phyloP scores from a whole-genome alignment of 35 echinoderm and acorn worm genomes.

The Nesometra sesokonis region DNA sequence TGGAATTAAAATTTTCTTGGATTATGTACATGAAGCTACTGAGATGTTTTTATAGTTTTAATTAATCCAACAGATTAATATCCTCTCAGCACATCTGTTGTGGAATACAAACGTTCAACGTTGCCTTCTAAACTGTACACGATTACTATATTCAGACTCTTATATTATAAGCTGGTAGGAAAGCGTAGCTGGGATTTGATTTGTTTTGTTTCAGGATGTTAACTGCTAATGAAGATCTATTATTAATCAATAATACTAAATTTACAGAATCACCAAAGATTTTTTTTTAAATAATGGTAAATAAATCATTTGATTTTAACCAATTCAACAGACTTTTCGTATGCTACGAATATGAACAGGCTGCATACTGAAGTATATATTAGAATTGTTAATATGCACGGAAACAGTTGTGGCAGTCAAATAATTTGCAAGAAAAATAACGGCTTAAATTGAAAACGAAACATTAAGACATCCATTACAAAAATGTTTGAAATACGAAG shows the following conservation, averaged over 20 bases:
- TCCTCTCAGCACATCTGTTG: neutral
- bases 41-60: neutral
- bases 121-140: neutral
- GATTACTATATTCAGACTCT: neutral
- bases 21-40: no score
- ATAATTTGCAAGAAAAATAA: neutral
- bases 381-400: neutral
- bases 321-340: no score
- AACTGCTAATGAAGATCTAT: neutral
- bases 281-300: no score
- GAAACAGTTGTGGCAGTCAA: neutral
- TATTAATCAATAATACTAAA: neutral
- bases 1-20: no score
- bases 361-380: no score
- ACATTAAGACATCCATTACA: neutral
- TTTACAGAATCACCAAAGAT: neutral
- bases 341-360: no score
- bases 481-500: neutral
- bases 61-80: neutral
- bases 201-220: neutral
- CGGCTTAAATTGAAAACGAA: neutral
- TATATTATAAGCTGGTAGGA: neutral
- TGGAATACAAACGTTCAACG: neutral
- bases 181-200: neutral
- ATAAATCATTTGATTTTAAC: no score